Percentiles rank a stretch among this genome's conserved stretches.
These are phyloP conservation scores for Spodoptera litura DNA, from an alignment of 1,140 invertebrate genomes.

Conservation along the genomic window DNA sequence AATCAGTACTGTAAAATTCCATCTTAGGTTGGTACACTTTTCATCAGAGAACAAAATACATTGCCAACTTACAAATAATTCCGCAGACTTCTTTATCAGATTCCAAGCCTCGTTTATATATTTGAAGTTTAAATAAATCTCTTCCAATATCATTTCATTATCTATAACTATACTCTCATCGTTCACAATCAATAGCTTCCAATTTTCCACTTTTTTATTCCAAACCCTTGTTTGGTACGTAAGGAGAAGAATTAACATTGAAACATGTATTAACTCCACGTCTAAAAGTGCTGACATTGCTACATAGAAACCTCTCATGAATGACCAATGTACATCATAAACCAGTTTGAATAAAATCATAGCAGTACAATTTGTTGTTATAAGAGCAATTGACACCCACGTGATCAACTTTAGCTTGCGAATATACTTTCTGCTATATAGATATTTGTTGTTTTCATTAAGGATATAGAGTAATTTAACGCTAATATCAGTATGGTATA, in stretches of 20 bases:
- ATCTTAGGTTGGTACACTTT: too few species aligned
- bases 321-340: not conserved
- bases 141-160: not conserved
- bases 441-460: not conserved
- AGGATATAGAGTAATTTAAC: not conserved
- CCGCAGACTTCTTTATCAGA: not conserved
- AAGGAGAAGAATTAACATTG: not conserved
- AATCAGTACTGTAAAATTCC: too few species aligned
- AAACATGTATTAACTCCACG: not conserved
- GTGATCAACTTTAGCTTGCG: not conserved
- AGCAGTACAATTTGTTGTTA: not conserved
- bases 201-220: not conserved
- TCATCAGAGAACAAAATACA: not conserved
- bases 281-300: constrained; percentile 2
- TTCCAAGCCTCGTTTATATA: not conserved
- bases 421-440: not conserved
- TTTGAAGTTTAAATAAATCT: not conserved
- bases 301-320: not conserved
- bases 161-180: not conserved
- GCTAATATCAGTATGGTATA: not conserved
- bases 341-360: not conserved
- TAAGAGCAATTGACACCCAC: not conserved
- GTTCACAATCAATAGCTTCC: not conserved
- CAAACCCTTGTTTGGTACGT: not conserved
- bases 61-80: not conserved